A percentile compares a stretch with the other conserved stretches of the same genome.
Conservation (phyloP, 2,113 vertebrate species). For the Dolichallabes microphthalmus region DNA sequence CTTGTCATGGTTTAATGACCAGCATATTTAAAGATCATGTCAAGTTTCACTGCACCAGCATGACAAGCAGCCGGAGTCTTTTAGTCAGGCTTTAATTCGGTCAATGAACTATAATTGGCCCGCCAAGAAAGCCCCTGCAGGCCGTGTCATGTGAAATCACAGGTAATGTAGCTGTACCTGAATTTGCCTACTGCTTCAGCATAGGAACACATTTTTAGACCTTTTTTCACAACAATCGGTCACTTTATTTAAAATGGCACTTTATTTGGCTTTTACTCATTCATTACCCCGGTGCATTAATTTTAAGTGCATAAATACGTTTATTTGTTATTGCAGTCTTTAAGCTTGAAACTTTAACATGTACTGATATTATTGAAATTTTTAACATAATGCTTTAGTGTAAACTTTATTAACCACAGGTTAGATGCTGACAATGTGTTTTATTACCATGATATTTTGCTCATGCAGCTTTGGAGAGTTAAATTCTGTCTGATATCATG, state of each 20-base stretch:
- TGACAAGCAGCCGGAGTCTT: slow-evolving; percentile 17
- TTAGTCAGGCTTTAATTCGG: slow-evolving; percentile 26
- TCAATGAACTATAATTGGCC: slow-evolving; percentile 33
- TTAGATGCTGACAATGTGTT: background rate
- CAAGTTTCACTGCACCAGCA: slow-evolving; percentile 5
- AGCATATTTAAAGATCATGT: slow-evolving; percentile 14
- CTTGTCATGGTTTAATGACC: background rate
- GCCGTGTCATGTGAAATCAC: slow-evolving; percentile 16
- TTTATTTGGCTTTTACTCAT: background rate
- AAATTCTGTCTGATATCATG: background rate
- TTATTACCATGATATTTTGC: background rate
- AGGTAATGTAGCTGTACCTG: slow-evolving; percentile 11
- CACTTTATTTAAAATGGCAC: background rate
- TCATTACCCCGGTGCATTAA: background rate
- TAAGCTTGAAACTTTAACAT: background rate
- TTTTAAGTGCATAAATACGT: background rate
- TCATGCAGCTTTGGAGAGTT: background rate
- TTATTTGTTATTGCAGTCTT: background rate
- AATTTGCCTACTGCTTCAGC: background rate
- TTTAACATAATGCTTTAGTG: background rate
- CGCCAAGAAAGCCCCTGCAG: slow-evolving; percentile 29
- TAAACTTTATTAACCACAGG: background rate
- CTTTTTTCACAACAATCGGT: slow-evolving; percentile 4
- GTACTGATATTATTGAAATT: background rate
- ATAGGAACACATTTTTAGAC: background rate